phyloP scores from a whole-genome alignment of 2,888 invertebrate genomes.

The Hydropsyche betteni region DNA sequence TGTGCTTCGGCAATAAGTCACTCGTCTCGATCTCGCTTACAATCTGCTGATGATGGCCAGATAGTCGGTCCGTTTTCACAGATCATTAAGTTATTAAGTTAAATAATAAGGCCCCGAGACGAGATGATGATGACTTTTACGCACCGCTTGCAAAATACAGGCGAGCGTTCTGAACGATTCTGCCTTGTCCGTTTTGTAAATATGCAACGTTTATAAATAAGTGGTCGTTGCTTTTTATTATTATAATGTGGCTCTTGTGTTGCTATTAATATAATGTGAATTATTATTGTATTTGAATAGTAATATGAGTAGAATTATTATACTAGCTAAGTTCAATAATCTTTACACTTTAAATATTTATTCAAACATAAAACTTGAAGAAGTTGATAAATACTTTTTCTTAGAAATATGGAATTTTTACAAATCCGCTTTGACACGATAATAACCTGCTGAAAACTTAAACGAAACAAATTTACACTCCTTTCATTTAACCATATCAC shows the following conservation, averaged over 20 bases:
- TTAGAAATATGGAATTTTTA: neutral
- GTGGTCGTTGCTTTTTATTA: too few relatives aligned
- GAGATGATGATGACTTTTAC: constrained; percentile 39
- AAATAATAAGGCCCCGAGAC: constrained; percentile 41
- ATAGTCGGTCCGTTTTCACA: constrained; percentile 49
- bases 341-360: too few relatives aligned
- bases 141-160: constrained; percentile 36
- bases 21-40: constrained; percentile 40
- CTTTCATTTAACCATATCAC: constrained; percentile 13
- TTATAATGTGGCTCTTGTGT: too few relatives aligned
- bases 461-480: constrained; percentile 25
- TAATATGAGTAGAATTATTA: too few relatives aligned
- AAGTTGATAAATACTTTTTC: neutral
- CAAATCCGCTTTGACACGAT: constrained; percentile 2
- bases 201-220: constrained; percentile 6
- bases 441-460: constrained; percentile 16
- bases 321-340: too few relatives aligned
- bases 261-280: too few relatives aligned
- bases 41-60: constrained; percentile 41
- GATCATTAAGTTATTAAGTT: constrained; percentile 50
- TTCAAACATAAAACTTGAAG: too few relatives aligned
- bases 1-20: constrained; percentile 39
- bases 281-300: too few relatives aligned
- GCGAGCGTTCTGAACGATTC: neutral
- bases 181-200: constrained; percentile 22